phyloP scores from a whole-genome alignment of 2,113 vertebrate genomes.

The Picathartes gymnocephalus region DNA sequence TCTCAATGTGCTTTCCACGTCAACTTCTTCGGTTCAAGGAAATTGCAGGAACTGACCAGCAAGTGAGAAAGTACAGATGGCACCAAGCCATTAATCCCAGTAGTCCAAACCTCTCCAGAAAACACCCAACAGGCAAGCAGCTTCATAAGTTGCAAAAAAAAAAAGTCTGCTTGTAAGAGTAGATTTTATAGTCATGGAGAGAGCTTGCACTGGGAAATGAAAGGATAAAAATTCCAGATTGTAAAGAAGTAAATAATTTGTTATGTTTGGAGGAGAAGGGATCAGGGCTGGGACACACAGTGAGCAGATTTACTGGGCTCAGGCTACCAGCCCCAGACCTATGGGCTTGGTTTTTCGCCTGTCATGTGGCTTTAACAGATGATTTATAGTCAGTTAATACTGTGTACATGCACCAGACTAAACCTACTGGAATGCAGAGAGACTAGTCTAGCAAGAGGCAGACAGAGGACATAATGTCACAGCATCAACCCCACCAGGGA shows the following conservation, averaged over 20 bases:
- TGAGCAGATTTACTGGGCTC: background rate
- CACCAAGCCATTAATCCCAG: background rate
- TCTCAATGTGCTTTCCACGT: background rate
- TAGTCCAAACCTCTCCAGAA: background rate
- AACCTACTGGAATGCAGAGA: conserved; percentile 54
- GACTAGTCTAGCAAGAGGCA: conserved; percentile 43
- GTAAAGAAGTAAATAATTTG: background rate
- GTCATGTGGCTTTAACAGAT: conserved; percentile 6
- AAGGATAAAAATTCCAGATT: background rate
- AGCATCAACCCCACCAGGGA: conserved; percentile 20
- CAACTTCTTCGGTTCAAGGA: background rate
- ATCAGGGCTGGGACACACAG: background rate
- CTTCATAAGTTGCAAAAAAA: background rate
- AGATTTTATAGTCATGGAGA: background rate
- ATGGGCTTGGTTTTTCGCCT: background rate
- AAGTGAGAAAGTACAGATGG: background rate
- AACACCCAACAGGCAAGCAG: background rate
- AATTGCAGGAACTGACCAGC: background rate
- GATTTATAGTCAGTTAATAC: conserved; percentile 10
- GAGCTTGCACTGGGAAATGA: background rate
- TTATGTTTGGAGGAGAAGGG: background rate
- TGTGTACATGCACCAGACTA: conserved; percentile 22
- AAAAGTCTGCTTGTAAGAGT: background rate
- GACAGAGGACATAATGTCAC: conserved; percentile 31
- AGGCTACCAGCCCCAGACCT: background rate